Evolutionary conservation across 2,888 invertebrate genomes (phyloP).

Genomic region (Mythimna lalbum): DNA sequence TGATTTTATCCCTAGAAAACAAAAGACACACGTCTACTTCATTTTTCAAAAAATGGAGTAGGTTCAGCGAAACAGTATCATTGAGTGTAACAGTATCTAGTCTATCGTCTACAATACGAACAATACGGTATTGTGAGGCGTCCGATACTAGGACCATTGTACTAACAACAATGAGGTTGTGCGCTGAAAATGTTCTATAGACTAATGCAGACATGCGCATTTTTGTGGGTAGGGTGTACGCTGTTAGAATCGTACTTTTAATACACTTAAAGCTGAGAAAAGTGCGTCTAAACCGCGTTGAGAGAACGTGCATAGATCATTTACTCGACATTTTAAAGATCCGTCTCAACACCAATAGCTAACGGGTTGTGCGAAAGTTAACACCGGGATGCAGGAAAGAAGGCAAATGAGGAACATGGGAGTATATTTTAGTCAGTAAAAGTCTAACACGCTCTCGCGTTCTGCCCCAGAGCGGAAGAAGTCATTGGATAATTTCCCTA

Average conservation of each 20-base stretch:
- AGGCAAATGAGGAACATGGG: too few relatives aligned
- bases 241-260: conserved; percentile 19
- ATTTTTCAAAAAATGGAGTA: conserved; percentile 38
- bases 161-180: conserved; percentile 64
- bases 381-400: too few relatives aligned
- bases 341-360: too few relatives aligned
- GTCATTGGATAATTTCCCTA: too few relatives aligned
- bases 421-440: too few relatives aligned
- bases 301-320: too few relatives aligned
- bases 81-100: conserved; percentile 59
- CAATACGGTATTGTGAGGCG: conserved; percentile 60
- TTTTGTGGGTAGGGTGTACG: conserved; percentile 53
- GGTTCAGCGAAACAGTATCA: conserved; percentile 1
- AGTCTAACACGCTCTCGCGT: too few relatives aligned
- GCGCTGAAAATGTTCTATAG: conserved; percentile 61
- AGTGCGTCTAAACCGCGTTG: too few relatives aligned
- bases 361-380: too few relatives aligned
- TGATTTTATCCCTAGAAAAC: too few relatives aligned
- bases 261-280: neutral
- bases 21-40: conserved; percentile 9
- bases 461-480: too few relatives aligned
- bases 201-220: conserved; percentile 41
- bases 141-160: conserved; percentile 62
- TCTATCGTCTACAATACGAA: conserved; percentile 58
- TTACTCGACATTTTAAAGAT: too few relatives aligned